A percentile compares a stretch with the other conserved stretches of the same genome.
phyloP scores from a whole-genome alignment of 2,888 invertebrate species.

The Norana najaformis region DNA sequence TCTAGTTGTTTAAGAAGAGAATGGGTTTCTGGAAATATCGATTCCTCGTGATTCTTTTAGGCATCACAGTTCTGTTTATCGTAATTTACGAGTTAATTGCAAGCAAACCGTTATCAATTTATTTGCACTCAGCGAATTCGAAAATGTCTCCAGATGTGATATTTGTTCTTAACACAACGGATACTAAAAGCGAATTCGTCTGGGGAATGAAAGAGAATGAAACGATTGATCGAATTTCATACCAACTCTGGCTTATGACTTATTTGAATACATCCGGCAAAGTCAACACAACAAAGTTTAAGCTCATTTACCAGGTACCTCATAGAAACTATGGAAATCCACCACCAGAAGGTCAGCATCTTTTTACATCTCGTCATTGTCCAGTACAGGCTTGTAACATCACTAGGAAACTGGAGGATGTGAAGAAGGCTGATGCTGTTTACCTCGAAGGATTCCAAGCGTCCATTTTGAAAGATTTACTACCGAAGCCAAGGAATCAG shows the following conservation, averaged over 20 bases:
- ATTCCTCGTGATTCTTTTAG: too few species aligned
- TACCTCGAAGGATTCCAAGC: neutral
- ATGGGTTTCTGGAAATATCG: too few species aligned
- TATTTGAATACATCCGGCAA: neutral
- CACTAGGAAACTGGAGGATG: neutral
- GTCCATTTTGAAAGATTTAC: neutral
- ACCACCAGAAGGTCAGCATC: neutral
- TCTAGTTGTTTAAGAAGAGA: too few species aligned
- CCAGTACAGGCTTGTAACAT: neutral
- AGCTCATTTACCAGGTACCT: neutral
- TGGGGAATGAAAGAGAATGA: too few species aligned
- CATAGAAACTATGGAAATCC: neutral
- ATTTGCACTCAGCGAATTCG: too few species aligned
- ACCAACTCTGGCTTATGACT: neutral
- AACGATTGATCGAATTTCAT: neutral
- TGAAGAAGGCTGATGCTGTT: neutral
- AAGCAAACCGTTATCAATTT: too few species aligned
- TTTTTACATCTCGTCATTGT: neutral
- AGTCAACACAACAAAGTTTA: neutral
- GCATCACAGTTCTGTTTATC: too few species aligned
- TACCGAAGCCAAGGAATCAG: neutral
- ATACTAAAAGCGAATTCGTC: too few species aligned
- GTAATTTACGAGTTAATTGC: too few species aligned
- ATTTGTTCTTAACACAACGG: too few species aligned
- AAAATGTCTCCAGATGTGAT: too few species aligned